phyloP scores from a whole-genome alignment of 2,797 vertebrate genomes.

The Mormyrus hasselquistii region DNA sequence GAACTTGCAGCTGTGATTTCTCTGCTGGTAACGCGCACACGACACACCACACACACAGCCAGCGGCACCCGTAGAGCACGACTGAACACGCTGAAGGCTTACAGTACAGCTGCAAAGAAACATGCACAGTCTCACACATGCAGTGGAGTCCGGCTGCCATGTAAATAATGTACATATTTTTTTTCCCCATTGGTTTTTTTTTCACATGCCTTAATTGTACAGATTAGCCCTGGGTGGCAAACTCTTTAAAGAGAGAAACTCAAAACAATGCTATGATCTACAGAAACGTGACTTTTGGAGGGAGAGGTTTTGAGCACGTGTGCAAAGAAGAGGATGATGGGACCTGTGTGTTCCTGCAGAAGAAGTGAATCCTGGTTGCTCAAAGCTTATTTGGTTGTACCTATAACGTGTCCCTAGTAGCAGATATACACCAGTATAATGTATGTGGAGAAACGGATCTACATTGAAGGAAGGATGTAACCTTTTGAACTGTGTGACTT shows the following conservation, averaged over 20 bases:
- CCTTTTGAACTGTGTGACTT: slow-evolving; percentile 44
- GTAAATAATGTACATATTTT: slow-evolving; percentile 50
- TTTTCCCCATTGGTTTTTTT: slow-evolving; percentile 40
- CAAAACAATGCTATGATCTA: slow-evolving; percentile 28
- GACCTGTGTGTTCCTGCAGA: neutral
- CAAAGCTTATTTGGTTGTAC: neutral
- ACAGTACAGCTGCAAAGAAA: slow-evolving; percentile 33
- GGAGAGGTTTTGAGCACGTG: slow-evolving; percentile 22
- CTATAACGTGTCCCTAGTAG: neutral
- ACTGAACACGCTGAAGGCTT: neutral
- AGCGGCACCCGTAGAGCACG: neutral
- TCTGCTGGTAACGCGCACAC: slow-evolving; percentile 28
- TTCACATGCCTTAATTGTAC: slow-evolving; percentile 72
- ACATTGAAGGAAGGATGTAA: slow-evolving; percentile 37
- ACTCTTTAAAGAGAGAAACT: slow-evolving; percentile 37
- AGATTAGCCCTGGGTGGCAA: slow-evolving; percentile 48
- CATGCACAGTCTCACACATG: slow-evolving; percentile 27
- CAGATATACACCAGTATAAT: neutral
- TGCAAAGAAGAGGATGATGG: neutral
- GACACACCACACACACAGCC: neutral
- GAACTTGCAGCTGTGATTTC: neutral
- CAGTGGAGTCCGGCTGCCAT: slow-evolving; percentile 27
- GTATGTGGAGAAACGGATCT: neutral
- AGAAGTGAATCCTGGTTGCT: neutral
- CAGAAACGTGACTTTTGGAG: slow-evolving; percentile 32